Percentiles rank a stretch among this genome's conserved stretches.
Conservation (phyloP, 2,888 invertebrate species). For the Macrostomum cliftonense region DNA sequence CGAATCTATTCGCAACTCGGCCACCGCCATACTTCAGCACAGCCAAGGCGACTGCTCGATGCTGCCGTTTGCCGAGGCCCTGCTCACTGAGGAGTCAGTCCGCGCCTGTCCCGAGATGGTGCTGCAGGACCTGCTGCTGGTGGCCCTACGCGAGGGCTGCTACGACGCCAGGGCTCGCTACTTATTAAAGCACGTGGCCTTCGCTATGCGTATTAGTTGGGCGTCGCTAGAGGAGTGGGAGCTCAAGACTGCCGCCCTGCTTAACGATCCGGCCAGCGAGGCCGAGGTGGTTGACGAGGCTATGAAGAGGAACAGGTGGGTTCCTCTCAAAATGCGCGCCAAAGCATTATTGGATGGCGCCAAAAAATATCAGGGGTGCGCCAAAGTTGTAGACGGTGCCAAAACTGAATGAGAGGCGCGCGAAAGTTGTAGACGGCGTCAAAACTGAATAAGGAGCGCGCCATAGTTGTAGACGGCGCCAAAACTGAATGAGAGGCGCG, state of each 20-base stretch:
- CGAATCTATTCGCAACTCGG: too few species aligned
- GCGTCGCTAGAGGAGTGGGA: slow-evolving; percentile 46
- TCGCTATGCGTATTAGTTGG: slow-evolving; percentile 42
- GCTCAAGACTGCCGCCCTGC: slow-evolving; percentile 42
- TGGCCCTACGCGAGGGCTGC: slow-evolving; percentile 37
- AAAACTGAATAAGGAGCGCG: too few species aligned
- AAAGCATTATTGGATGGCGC: not conserved
- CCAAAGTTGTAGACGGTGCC: too few species aligned
- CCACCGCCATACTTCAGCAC: not conserved
- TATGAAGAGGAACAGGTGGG: slow-evolving; percentile 13
- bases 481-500: too few species aligned
- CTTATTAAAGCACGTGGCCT: slow-evolving; percentile 43
- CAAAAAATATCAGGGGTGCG: not conserved
- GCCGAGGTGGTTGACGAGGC: slow-evolving; percentile 37
- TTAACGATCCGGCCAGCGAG: slow-evolving; percentile 35
- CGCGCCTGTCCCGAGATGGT: not conserved
- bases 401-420: too few species aligned
- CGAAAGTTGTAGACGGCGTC: too few species aligned
- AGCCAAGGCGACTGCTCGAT: not conserved
- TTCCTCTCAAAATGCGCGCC: too few species aligned
- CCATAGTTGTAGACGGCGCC: too few species aligned
- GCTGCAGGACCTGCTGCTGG: not conserved
- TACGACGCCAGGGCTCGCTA: slow-evolving; percentile 49
- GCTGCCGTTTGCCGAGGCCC: not conserved
- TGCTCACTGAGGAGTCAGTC: not conserved